These are phyloP conservation scores for Chrysotoxum bicinctum DNA, from an alignment of 2,888 invertebrate species.

Conservation along the genomic window DNA sequence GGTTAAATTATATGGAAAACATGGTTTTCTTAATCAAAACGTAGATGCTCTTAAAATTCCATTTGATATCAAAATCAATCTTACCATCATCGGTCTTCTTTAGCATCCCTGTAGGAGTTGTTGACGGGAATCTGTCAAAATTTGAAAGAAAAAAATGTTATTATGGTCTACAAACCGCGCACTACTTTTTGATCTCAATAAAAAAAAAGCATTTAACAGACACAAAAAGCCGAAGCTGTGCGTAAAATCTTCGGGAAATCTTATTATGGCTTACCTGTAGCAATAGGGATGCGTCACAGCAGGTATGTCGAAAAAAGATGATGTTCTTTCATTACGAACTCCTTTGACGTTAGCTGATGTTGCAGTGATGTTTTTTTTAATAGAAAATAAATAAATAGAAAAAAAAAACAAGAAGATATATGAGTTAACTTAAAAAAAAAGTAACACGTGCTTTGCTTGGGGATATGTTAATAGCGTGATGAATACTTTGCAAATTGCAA, in stretches of 20 bases:
- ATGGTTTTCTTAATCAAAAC: slow-evolving; percentile 27
- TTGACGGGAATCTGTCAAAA: slow-evolving; percentile 78
- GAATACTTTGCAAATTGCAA: slow-evolving; percentile 61
- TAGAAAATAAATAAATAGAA: slow-evolving; percentile 41
- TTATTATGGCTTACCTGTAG: slow-evolving; percentile 79
- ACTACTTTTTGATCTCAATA: slow-evolving; percentile 48
- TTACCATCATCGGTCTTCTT: slow-evolving; percentile 81
- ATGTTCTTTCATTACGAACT: slow-evolving; percentile 82
- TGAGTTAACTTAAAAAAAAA: slow-evolving; percentile 41
- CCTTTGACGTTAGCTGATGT: slow-evolving; percentile 81
- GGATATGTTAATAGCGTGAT: slow-evolving; percentile 47
- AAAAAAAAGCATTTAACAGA: slow-evolving; percentile 55
- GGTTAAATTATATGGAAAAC: slow-evolving; percentile 15
- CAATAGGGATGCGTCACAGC: slow-evolving; percentile 82
- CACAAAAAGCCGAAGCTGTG: slow-evolving; percentile 62
- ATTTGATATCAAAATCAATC: slow-evolving; percentile 57
- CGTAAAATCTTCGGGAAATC: slow-evolving; percentile 60
- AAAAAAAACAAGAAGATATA: slow-evolving; percentile 17
- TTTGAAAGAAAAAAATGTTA: neutral
- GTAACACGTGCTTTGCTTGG: slow-evolving; percentile 31
- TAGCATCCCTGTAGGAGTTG: slow-evolving; percentile 79
- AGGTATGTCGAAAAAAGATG: slow-evolving; percentile 82
- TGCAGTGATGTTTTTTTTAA: slow-evolving; percentile 66
- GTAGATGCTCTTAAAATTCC: neutral
- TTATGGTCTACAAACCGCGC: slow-evolving; percentile 20